Evolutionary conservation across 2,888 invertebrate species (phyloP), one percentile per base, ranked within the genome.

Genomic region (Notodonta dromedarius): DNA sequence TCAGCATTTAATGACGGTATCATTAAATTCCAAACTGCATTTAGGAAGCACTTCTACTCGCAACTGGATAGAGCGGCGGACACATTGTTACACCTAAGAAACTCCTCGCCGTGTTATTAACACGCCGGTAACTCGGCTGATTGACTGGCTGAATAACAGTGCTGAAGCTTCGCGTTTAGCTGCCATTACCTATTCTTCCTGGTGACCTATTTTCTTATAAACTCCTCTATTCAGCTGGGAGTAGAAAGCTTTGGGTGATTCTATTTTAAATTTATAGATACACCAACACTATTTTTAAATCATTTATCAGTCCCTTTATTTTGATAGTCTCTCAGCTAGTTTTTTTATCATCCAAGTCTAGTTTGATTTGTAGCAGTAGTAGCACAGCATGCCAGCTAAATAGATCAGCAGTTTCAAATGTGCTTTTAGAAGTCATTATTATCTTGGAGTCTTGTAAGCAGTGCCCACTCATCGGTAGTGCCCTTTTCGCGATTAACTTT

Each of bases 51-150:
- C 14, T 39, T 54, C 39, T 39, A 39, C 39, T 5, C 54, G 7
- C 6, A 46, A n/a, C 13, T 46, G n/a, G 46, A 6, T n/a, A n/a
- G 46, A 46, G 35, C 4, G 35, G 5, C 6, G 11, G 46, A 46
- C 13, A n/a, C 16, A 57, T 50, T 63, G 57, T 59, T 39, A 61
- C 65, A 59, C 62, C 71, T 76, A 71, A 64, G 74, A 73, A 63
- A 73, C 60, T 42, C 48, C 58, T 57, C 40, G 39, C 59, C 13
- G 53, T 73, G 65, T 70, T 68, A 80, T 80, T 83, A 80, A 66
- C 71, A 78, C 71, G 78, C 82, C 78, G 74, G 74, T 74, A 75
- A 58, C 66, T 68, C 67, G 73, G 65, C 61, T 64, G 73, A 73
- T 69, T 71, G 78, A 71, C 68, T 64, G 59, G 60, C 59, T 67